Base-by-base conservation (phyloP, 1,140 invertebrate species). In the Schlechtendalia chinensis region DNA sequence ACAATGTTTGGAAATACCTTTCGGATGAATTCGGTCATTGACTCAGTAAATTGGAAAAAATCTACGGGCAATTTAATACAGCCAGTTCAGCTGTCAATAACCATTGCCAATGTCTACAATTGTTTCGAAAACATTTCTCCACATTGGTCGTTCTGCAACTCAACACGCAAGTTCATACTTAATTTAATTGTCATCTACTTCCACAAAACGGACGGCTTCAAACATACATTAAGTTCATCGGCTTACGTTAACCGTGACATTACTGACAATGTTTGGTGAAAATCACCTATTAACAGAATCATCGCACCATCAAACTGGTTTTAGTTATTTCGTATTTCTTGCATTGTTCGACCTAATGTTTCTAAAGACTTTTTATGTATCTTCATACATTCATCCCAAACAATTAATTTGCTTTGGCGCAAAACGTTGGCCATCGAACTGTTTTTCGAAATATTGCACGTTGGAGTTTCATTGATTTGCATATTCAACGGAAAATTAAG, bases 261-360 rank as follows among this genome's bases (percentile, higher is more conserved):
- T 39, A 87, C 83, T 45, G 86, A 85, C 56, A 87, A 81, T 58
- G 83, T 86, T 84, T 87, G 84, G 22, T 85, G 50, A 81, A 87
- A 87, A 83, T 86, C 86, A 47, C 85, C 84, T 53, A n/a, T n/a
- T n/a, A 82, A 65, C 1, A 85, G 80, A 81, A 85, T 71, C 14
- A 54, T 8, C 58, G 77, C 63, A 54, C 69, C 80, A 82, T 53
- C 14, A 47, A 71, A 24, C 12, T 17, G 6, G 10, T 22, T 16
- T 45, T 72, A n/a, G 1, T 72, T 63, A 58, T 39, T 32, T 24
- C 58, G 27, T 1, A 81, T 14, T 59, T 81, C 81, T 81, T 61
- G 17, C 45, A 63, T 4, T 63, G 84, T 83, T 12, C n/a, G 19
- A 50, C 86, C 82, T 19, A 86, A 81, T 69, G 84, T 83, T 81